These are phyloP conservation scores for Leptinotarsa texana DNA, from an alignment of 1,140 invertebrate species.

Conservation along the genomic window DNA sequence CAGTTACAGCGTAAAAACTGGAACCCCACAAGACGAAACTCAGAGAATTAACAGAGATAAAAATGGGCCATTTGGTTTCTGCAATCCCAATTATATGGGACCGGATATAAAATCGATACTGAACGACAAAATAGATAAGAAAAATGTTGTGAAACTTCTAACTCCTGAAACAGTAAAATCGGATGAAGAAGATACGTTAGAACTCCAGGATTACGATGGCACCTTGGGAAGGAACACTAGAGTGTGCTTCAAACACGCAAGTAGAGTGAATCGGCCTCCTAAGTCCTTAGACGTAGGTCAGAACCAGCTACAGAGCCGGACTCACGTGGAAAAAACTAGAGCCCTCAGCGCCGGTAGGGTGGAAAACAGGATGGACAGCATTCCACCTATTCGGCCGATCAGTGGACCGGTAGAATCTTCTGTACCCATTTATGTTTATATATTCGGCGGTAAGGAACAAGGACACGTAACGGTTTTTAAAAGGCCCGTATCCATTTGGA, in stretches of 20 bases:
- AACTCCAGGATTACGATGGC: slow-evolving; percentile 48
- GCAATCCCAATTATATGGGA: slow-evolving; percentile 75
- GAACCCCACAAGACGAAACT: slow-evolving; percentile 53
- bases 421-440: slow-evolving; percentile 66
- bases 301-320: slow-evolving; percentile 23
- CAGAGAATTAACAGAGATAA: slow-evolving; percentile 43
- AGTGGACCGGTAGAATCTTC: slow-evolving; percentile 50
- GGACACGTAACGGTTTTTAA: slow-evolving; percentile 71
- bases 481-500: slow-evolving; percentile 69
- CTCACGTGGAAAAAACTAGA: slow-evolving; percentile 40
- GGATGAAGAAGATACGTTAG: slow-evolving; percentile 32
- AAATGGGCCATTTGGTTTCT: slow-evolving; percentile 66
- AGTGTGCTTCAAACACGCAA: slow-evolving; percentile 45
- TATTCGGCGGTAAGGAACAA: slow-evolving; percentile 69
- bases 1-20: slow-evolving; percentile 54
- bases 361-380: slow-evolving; percentile 46
- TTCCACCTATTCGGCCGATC: slow-evolving; percentile 36
- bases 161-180: background rate
- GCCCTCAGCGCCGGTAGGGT: slow-evolving; percentile 54
- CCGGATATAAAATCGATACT: slow-evolving; percentile 61
- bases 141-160: slow-evolving; percentile 42
- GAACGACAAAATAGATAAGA: slow-evolving; percentile 49
- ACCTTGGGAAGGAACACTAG: slow-evolving; percentile 47
- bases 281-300: slow-evolving; percentile 54
- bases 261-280: slow-evolving; percentile 49